Evolutionary conservation across 2,888 invertebrate genomes (phyloP).

Genomic region (Lathronympha strigana): DNA sequence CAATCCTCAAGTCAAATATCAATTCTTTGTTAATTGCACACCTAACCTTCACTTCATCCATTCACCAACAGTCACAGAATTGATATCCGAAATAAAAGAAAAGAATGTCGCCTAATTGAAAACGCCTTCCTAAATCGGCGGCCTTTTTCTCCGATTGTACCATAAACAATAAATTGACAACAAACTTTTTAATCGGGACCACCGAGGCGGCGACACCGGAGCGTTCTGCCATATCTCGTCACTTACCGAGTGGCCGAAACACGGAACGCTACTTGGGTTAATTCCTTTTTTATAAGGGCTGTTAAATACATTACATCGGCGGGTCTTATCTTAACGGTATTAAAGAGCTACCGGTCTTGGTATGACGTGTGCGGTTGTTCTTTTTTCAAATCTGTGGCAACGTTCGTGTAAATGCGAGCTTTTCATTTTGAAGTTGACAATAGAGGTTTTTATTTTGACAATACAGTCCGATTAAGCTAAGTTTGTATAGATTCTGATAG

Average conservation of each 20-base stretch:
- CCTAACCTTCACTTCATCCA: neutral
- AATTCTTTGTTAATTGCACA: neutral
- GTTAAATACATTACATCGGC: slow-evolving; percentile 46
- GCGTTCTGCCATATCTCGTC: slow-evolving; percentile 55
- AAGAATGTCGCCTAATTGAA: slow-evolving; percentile 39
- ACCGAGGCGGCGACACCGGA: slow-evolving; percentile 52
- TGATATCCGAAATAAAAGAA: slow-evolving; percentile 20
- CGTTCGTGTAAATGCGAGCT: slow-evolving; percentile 28
- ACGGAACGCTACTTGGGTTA: slow-evolving; percentile 75
- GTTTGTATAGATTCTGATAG: too few relatives aligned
- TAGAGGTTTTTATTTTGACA: too few relatives aligned
- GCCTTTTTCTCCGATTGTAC: slow-evolving; percentile 41
- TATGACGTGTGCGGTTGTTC: slow-evolving; percentile 33
- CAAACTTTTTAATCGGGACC: slow-evolving; percentile 54
- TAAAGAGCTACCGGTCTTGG: slow-evolving; percentile 72
- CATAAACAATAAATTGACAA: slow-evolving; percentile 42
- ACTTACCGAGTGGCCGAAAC: slow-evolving; percentile 60
- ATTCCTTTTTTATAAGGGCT: slow-evolving; percentile 53
- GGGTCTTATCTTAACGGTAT: slow-evolving; percentile 71
- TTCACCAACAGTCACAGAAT: neutral
- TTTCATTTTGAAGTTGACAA: slow-evolving; percentile 9
- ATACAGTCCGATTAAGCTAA: too few relatives aligned
- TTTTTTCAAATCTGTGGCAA: slow-evolving; percentile 28
- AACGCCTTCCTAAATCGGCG: slow-evolving; percentile 38
- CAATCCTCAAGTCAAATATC: neutral